These are phyloP conservation scores for Acipenser ruthenus DNA, from an alignment of 2,797 vertebrate genomes.

Conservation along the genomic window DNA sequence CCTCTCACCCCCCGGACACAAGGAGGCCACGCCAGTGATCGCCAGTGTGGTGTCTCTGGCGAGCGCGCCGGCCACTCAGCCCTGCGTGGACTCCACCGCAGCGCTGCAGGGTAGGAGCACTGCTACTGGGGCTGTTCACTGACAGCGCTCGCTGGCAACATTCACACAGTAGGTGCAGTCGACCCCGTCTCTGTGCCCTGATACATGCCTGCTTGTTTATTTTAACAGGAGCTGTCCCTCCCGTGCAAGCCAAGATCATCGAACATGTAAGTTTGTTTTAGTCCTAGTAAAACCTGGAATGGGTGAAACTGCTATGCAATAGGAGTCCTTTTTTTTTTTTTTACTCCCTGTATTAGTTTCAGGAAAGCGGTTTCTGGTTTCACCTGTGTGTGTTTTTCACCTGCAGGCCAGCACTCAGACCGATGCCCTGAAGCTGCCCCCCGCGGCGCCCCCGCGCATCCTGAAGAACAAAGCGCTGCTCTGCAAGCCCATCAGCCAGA, in stretches of 20 bases:
- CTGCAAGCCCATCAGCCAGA: slow-evolving; percentile 87
- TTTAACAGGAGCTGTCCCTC: slow-evolving; percentile 65
- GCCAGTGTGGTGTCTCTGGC: slow-evolving; percentile 91
- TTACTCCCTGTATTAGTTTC: too few relatives aligned
- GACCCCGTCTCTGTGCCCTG: too few relatives aligned
- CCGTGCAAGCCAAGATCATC: slow-evolving; percentile 64
- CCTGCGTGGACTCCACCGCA: slow-evolving; percentile 57
- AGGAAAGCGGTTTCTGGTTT: too few relatives aligned
- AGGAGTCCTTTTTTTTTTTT: too few relatives aligned
- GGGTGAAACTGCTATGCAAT: too few relatives aligned
- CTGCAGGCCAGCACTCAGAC: slow-evolving; percentile 77
- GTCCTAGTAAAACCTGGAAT: too few relatives aligned
- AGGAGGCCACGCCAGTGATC: slow-evolving; percentile 82
- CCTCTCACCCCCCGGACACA: slow-evolving; percentile 25
- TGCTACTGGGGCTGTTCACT: not conserved
- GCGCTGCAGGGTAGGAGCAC: slow-evolving; percentile 67
- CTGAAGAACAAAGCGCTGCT: slow-evolving; percentile 94
- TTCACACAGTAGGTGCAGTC: too few relatives aligned
- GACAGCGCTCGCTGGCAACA: too few relatives aligned
- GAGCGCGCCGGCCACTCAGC: slow-evolving; percentile 60
- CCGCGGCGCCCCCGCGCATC: slow-evolving; percentile 61
- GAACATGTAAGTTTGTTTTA: slow-evolving; percentile 71
- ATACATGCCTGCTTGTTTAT: not conserved
- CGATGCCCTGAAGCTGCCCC: slow-evolving; percentile 61
- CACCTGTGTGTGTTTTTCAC: slow-evolving; percentile 19